Percentiles rank a stretch among this genome's conserved stretches.
Conservation (phyloP, 2,113 vertebrate species). For the Albula glossodonta region DNA sequence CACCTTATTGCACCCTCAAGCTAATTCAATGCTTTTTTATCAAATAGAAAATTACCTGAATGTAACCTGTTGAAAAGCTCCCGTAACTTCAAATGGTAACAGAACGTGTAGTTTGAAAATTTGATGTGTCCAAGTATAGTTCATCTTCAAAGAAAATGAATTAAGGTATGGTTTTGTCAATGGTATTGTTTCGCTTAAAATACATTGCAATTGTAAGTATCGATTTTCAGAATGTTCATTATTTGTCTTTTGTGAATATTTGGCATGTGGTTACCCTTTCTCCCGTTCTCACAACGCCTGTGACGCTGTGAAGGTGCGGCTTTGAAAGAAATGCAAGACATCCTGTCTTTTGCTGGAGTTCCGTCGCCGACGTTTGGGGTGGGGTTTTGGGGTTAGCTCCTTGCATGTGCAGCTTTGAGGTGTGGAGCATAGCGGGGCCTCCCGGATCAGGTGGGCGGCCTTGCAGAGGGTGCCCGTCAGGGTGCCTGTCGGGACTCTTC, state of each 20-base stretch:
- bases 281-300: neutral
- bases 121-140: too few species aligned
- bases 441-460: neutral
- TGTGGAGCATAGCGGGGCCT: neutral
- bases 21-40: neutral
- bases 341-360: neutral
- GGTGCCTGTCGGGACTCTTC: neutral
- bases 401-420: neutral
- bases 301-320: neutral
- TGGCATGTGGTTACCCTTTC: neutral
- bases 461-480: too few species aligned
- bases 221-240: too few species aligned
- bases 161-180: too few species aligned
- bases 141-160: too few species aligned
- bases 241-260: neutral
- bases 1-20: neutral
- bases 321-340: neutral
- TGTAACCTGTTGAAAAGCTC: neutral
- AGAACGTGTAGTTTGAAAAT: too few species aligned
- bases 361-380: neutral
- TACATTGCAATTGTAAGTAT: too few species aligned
- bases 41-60: neutral
- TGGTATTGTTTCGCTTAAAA: too few species aligned
- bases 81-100: neutral
- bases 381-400: neutral